phyloP scores from a whole-genome alignment of 2,888 invertebrate genomes.

The Agrochola lychnidis region DNA sequence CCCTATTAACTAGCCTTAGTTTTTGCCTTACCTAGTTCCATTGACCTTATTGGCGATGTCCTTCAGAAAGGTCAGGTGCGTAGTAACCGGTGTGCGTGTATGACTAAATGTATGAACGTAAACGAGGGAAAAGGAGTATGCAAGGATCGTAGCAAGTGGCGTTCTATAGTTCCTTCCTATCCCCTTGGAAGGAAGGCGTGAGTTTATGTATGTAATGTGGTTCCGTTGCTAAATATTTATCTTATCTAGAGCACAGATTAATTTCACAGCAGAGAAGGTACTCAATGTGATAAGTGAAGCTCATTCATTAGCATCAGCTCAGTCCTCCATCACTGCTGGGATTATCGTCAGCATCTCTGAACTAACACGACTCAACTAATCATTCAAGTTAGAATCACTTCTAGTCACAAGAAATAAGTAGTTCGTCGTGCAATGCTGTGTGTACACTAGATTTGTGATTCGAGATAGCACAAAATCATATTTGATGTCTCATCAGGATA shows the following conservation, averaged over 20 bases:
- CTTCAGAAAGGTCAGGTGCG: background rate
- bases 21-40: background rate
- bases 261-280: slow-evolving; percentile 7
- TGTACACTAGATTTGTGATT: background rate
- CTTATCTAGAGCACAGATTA: slow-evolving; percentile 5
- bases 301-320: slow-evolving; percentile 17
- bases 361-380: background rate
- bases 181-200: background rate
- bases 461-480: background rate
- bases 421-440: background rate
- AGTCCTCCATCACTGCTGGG: slow-evolving; percentile 20
- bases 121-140: background rate
- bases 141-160: background rate
- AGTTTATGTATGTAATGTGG: background rate
- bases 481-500: background rate
- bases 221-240: background rate
- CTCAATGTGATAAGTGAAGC: slow-evolving; percentile 17
- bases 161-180: background rate
- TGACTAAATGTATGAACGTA: background rate
- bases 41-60: background rate
- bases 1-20: too few relatives aligned
- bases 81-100: background rate
- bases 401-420: slow-evolving; percentile 2
- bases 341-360: slow-evolving; percentile 29
- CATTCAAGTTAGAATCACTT: background rate